Conservation (phyloP, 1,140 invertebrate species). For the Leptestheria dahalacensis region DNA sequence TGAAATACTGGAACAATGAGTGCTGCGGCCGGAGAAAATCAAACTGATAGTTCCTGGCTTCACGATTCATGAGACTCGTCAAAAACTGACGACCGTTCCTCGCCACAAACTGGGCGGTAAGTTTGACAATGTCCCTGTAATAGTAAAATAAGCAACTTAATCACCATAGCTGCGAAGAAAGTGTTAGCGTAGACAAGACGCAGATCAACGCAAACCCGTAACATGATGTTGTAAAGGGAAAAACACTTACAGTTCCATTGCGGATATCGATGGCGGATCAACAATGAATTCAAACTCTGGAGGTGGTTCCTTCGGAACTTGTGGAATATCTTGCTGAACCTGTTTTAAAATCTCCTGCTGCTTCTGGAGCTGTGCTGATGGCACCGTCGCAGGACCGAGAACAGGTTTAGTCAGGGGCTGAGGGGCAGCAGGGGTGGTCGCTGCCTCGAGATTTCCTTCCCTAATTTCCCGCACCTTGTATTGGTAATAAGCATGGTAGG, state of each 20-base stretch:
- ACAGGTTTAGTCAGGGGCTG: conserved; percentile 15
- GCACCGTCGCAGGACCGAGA: conserved; percentile 18
- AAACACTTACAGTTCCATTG: conserved; percentile 70
- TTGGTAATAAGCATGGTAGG: conserved; percentile 97
- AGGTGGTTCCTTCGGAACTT: conserved; percentile 88
- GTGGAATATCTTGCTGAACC: conserved; percentile 53
- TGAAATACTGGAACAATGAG: conserved; percentile 97
- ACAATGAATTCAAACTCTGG: conserved; percentile 93
- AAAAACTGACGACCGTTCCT: conserved; percentile 95
- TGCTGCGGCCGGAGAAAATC: conserved; percentile 97
- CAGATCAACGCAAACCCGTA: too few relatives aligned
- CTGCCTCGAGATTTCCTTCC: conserved; percentile 56
- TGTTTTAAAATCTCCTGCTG: conserved; percentile 74
- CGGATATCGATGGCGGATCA: conserved; percentile 97
- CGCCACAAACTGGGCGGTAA: conserved; percentile 98
- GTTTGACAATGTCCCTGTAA: conserved; percentile 85
- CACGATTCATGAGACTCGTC: conserved; percentile 94
- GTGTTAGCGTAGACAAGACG: too few relatives aligned
- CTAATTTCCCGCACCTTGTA: conserved; percentile 94
- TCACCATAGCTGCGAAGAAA: too few relatives aligned
- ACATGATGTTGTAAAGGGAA: too few relatives aligned
- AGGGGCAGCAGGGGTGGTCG: conserved; percentile 15
- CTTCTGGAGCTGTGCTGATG: conserved; percentile 64
- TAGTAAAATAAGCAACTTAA: conserved; percentile 19
- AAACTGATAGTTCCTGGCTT: conserved; percentile 97